Conservation (phyloP, 2,888 invertebrate genomes). For the Hoplodrina blanda region DNA sequence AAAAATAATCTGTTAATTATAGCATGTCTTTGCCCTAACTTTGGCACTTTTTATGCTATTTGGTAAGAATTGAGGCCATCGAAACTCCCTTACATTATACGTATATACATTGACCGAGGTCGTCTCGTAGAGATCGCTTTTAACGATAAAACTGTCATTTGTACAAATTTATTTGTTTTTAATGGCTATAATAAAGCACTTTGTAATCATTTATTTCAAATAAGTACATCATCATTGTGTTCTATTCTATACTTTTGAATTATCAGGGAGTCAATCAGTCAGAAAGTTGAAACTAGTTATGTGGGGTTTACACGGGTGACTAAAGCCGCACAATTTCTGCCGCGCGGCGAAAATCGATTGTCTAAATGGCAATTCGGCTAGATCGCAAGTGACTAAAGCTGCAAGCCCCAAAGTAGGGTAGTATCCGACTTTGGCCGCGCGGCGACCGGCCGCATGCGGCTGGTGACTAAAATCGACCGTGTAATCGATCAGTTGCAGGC, state of each 20-base stretch:
- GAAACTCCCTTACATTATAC: background rate
- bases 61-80: background rate
- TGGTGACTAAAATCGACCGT: no score
- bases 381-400: no score
- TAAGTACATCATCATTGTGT: background rate
- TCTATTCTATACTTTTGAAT: no score
- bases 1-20: background rate
- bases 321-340: constrained; percentile 67
- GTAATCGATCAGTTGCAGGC: no score
- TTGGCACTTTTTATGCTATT: no score
- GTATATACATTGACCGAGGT: background rate
- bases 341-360: constrained; percentile 59
- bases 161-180: background rate
- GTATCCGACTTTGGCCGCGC: no score
- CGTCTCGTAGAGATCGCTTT: constrained; percentile 2
- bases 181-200: background rate
- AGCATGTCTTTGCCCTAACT: background rate
- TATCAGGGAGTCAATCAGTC: no score
- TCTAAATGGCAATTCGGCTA: no score
- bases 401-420: no score
- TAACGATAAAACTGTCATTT: background rate
- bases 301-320: no score
- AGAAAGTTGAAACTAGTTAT: no score
- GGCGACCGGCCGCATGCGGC: no score
- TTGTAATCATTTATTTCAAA: background rate